Evolutionary conservation across 2,797 vertebrate species (phyloP).

Genomic region (Vipera latastei): DNA sequence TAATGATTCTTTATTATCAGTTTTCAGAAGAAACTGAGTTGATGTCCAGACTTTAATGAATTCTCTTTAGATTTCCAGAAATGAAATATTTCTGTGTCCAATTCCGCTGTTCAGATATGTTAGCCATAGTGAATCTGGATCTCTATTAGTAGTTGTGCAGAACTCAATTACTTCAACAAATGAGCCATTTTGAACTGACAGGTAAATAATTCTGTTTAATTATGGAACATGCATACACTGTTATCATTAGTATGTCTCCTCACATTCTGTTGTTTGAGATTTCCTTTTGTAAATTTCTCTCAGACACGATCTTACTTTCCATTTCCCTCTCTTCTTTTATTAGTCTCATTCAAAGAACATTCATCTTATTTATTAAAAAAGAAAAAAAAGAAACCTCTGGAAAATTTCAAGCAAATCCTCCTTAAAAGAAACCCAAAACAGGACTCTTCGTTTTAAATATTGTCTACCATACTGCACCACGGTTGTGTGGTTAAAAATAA

Average conservation of each 20-base stretch:
- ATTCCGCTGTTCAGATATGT: not conserved
- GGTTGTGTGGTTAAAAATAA: not conserved
- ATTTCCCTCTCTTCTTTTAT: not conserved
- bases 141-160: not conserved
- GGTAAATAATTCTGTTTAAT: not conserved
- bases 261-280: not conserved
- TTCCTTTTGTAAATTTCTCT: no score
- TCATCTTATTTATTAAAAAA: not conserved
- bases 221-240: not conserved
- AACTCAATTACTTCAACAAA: not conserved
- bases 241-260: not conserved
- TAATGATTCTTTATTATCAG: not conserved
- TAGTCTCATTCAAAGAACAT: not conserved
- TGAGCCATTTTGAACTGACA: not conserved
- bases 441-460: not conserved
- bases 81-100: not conserved
- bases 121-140: not conserved
- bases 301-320: not conserved
- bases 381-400: not conserved
- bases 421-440: not conserved
- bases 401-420: not conserved
- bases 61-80: conserved; percentile 5
- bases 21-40: not conserved
- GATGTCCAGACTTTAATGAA: not conserved
- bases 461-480: not conserved